Percentiles rank a stretch among this genome's conserved stretches.
These are phyloP conservation scores for Hemithea aestivaria DNA, from an alignment of 2,888 invertebrate genomes.

Conservation along the genomic window DNA sequence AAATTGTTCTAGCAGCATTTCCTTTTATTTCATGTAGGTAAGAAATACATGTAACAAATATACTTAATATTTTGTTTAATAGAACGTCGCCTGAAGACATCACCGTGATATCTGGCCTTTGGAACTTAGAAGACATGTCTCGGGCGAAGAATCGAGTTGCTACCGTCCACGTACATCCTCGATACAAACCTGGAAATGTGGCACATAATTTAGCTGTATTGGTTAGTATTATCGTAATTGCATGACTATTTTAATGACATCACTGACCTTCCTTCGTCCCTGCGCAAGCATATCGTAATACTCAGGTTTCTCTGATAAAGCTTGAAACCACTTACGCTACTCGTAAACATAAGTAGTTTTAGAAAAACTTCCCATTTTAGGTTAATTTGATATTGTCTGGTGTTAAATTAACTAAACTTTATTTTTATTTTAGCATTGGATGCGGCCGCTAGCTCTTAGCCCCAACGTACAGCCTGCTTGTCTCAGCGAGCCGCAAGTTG, in stretches of 20 bases:
- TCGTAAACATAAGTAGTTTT: no score
- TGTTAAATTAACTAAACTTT: no score
- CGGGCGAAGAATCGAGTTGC: constrained; percentile 46
- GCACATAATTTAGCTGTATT: constrained; percentile 55
- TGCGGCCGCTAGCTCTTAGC: constrained; percentile 47
- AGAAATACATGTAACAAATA: neutral
- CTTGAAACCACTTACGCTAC: no score
- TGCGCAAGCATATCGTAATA: no score
- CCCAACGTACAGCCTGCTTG: constrained; percentile 57
- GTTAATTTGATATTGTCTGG: no score
- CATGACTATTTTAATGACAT: no score
- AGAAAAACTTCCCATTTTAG: no score
- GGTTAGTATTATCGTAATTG: constrained; percentile 47
- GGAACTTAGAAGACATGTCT: constrained; percentile 48
- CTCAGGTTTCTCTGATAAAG: no score
- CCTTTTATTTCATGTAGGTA: no score
- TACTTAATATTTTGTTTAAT: no score
- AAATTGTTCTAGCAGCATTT: no score
- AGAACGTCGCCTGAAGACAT: constrained; percentile 49
- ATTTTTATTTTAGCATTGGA: constrained; percentile 52
- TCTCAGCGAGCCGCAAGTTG: constrained; percentile 43
- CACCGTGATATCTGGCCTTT: constrained; percentile 51
- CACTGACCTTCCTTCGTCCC: no score
- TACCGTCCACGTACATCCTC: constrained; percentile 44
- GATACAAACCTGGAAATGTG: constrained; percentile 46